Conservation (phyloP, 2,113 vertebrate genomes). For the Hucho hucho region DNA sequence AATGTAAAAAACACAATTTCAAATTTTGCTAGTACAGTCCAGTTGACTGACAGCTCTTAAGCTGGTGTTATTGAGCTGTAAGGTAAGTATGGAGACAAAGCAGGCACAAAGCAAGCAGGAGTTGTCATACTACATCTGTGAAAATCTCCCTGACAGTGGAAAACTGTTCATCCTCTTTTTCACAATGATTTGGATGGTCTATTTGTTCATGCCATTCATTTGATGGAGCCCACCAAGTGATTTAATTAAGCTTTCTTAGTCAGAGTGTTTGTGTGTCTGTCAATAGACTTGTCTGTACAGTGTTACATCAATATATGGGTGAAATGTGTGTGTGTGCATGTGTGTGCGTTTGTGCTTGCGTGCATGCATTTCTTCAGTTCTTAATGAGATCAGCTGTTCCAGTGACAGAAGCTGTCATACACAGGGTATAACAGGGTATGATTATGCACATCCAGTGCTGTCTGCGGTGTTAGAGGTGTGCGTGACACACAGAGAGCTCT, state of each 20-base stretch:
- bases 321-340: not conserved
- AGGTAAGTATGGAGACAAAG: not conserved
- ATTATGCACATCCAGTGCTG: not conserved
- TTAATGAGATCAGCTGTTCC: not conserved
- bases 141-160: conserved; percentile 1
- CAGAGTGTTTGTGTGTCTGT: not conserved
- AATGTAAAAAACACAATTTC: no score
- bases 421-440: no score
- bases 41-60: not conserved
- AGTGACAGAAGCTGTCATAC: not conserved
- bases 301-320: not conserved
- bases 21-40: not conserved
- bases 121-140: not conserved
- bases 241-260: not conserved
- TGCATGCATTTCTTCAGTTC: not conserved
- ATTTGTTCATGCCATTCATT: not conserved
- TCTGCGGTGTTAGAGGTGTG: not conserved
- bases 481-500: not conserved
- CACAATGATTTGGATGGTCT: not conserved
- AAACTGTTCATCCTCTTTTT: conserved; percentile 3
- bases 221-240: not conserved
- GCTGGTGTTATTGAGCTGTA: not conserved
- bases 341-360: not conserved
- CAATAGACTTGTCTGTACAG: not conserved
- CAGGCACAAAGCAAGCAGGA: not conserved